Evolutionary conservation across 2,113 vertebrate genomes (phyloP), one percentile per base, ranked within the genome.

Genomic region (Actinemys pallida): DNA sequence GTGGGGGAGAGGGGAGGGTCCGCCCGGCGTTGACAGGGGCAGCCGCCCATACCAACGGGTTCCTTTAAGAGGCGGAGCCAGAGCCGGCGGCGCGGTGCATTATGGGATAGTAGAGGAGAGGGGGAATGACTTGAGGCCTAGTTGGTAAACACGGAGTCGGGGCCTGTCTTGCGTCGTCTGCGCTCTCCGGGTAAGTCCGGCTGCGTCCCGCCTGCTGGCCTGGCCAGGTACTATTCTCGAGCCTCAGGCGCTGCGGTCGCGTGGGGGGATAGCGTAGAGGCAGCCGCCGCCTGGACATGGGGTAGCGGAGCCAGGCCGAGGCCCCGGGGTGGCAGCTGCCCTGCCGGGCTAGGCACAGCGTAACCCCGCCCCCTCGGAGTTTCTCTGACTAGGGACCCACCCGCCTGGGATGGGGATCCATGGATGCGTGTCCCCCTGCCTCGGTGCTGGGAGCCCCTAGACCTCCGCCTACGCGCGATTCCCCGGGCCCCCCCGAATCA

Each of bases 101-200:
- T 87, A 56, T 86, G 84, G 83, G 81, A 65, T 7, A 4, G 14
- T 2, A 2, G 47, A 17, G 80, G 47, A 0, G 17, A n/a, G 56
- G 17, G 19, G 3, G 56, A 29, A 69, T 19, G 39, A 45, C 4
- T 27, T 0, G 92, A 11, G 59, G 86, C 78, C 83, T 53, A 3
- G 10, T 10, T 0, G 42, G 88, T 72, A 35, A 69, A 7, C 19
- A 1, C 0, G 35, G 20, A 65, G 27, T 4, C 0, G 25, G 42
- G 11, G 5, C 19, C 24, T 13, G 29, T 54, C 54, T 56, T 22
- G 10, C 5, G 52, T 20, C 10, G 20, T 24, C 22, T 25, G 20
- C 3, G 3, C 9, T 27, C 2, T 2, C 2, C 3, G 0, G 72
- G 1, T 53, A 11, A 45, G 22, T 10, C 0, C 1, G 10, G 3